Percentiles rank a stretch among this genome's conserved stretches.
Evolutionary conservation across 2,797 vertebrate genomes (phyloP).

Genomic region (Neopelma chrysocephalum): DNA sequence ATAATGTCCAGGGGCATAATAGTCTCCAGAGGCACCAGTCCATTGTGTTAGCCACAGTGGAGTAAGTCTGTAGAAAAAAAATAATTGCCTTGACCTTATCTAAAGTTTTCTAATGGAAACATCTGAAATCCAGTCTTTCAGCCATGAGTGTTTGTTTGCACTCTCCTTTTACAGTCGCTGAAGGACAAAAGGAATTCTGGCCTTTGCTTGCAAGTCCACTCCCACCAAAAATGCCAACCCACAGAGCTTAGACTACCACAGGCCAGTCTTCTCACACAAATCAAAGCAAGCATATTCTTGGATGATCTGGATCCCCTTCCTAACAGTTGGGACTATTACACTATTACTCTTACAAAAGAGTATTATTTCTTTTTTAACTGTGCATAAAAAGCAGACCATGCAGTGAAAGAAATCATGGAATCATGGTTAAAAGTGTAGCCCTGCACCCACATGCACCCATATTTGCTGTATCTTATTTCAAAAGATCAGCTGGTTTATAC

Average conservation of each 20-base stretch:
- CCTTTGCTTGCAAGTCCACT: background rate
- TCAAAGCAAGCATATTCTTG: background rate
- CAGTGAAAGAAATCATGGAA: background rate
- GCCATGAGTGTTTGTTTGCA: background rate
- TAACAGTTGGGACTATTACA: background rate
- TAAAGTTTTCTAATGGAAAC: background rate
- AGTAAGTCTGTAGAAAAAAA: background rate
- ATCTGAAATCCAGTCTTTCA: background rate
- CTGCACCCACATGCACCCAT: background rate
- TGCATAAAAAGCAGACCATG: background rate
- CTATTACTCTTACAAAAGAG: no score
- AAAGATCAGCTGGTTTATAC: background rate
- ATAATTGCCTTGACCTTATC: conserved; percentile 50
- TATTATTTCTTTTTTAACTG: background rate
- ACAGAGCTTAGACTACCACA: background rate
- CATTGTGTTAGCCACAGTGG: conserved; percentile 3
- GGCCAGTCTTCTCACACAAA: background rate
- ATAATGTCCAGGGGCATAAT: background rate
- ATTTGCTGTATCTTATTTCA: background rate
- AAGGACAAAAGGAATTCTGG: background rate
- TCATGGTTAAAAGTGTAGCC: background rate
- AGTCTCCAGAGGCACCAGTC: background rate
- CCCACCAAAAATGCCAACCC: background rate
- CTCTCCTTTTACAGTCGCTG: background rate
- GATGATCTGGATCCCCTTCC: background rate